These are phyloP conservation scores for Apistogramma diplotaenia DNA, from an alignment of 2,113 vertebrate genomes.

Conservation along the genomic window DNA sequence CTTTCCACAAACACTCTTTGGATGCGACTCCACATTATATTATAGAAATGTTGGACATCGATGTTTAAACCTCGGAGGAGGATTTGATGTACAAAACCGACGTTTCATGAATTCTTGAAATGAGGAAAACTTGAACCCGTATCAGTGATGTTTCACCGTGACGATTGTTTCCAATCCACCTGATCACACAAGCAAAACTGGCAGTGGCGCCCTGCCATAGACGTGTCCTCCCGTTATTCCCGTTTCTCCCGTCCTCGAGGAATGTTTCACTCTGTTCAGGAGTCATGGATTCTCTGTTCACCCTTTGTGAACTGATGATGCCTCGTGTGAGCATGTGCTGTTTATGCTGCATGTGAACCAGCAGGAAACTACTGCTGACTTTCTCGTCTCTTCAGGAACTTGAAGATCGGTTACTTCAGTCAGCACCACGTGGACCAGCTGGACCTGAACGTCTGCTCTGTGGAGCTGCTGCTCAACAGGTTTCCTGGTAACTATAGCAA, in stretches of 20 bases:
- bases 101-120: too few relatives aligned
- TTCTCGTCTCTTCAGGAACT: slow-evolving; percentile 77
- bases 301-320: too few relatives aligned
- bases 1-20: too few relatives aligned
- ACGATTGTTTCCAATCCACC: too few relatives aligned
- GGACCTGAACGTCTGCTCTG: slow-evolving; percentile 92
- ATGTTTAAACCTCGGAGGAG: too few relatives aligned
- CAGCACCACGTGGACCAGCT: slow-evolving; percentile 98
- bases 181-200: too few relatives aligned
- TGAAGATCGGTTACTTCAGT: slow-evolving; percentile 98
- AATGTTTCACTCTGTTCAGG: neutral
- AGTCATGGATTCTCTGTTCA: neutral
- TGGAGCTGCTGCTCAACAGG: slow-evolving; percentile 89
- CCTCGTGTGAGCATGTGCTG: neutral
- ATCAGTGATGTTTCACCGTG: too few relatives aligned
- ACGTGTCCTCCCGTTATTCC: neutral
- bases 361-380: accelerated
- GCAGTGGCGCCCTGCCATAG: too few relatives aligned
- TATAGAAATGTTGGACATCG: too few relatives aligned
- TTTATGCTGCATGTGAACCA: neutral
- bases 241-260: neutral
- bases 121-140: too few relatives aligned
- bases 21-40: too few relatives aligned
- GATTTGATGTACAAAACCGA: too few relatives aligned
- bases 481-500: slow-evolving; percentile 85